Conservation (phyloP, 2,888 invertebrate genomes). For the Agrilus biguttatus region DNA sequence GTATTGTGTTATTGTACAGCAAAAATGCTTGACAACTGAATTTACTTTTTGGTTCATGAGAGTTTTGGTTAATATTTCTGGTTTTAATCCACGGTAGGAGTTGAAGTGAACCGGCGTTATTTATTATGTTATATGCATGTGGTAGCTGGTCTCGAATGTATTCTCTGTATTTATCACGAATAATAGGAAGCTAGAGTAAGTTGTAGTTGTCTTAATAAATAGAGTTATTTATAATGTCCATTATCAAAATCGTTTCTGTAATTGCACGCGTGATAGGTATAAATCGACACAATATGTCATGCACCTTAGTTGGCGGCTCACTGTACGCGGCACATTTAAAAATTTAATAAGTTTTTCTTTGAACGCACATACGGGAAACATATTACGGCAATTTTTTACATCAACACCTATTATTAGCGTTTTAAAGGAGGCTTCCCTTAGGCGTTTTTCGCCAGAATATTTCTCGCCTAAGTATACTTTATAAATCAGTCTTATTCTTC, state of each 20-base stretch:
- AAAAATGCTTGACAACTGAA: too few species aligned
- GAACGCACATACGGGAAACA: too few species aligned
- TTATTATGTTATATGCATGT: slow-evolving; percentile 2
- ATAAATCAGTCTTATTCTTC: too few species aligned
- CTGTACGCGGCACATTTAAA: slow-evolving; percentile 5
- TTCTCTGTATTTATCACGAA: slow-evolving; percentile 9
- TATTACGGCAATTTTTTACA: too few species aligned
- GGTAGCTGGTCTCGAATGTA: slow-evolving; percentile 9
- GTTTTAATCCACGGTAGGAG: too few species aligned
- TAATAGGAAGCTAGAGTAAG: slow-evolving; percentile 4
- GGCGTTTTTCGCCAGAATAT: too few species aligned
- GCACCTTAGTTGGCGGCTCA: slow-evolving; percentile 6
- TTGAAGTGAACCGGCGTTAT: background rate
- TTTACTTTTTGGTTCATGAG: too few species aligned
- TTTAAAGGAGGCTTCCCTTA: too few species aligned
- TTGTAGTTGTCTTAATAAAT: slow-evolving; percentile 14
- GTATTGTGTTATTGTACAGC: too few species aligned
- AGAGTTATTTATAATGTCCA: slow-evolving; percentile 20
- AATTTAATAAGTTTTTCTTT: slow-evolving; percentile 7
- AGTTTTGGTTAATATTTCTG: too few species aligned
- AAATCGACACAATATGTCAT: slow-evolving; percentile 23
- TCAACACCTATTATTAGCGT: too few species aligned
- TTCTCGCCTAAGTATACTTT: too few species aligned
- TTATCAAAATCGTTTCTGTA: slow-evolving; percentile 23
- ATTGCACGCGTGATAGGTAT: slow-evolving; percentile 23